Evolutionary conservation across 2,113 vertebrate species (phyloP).

Genomic region (Erythrocercus mccallii): DNA sequence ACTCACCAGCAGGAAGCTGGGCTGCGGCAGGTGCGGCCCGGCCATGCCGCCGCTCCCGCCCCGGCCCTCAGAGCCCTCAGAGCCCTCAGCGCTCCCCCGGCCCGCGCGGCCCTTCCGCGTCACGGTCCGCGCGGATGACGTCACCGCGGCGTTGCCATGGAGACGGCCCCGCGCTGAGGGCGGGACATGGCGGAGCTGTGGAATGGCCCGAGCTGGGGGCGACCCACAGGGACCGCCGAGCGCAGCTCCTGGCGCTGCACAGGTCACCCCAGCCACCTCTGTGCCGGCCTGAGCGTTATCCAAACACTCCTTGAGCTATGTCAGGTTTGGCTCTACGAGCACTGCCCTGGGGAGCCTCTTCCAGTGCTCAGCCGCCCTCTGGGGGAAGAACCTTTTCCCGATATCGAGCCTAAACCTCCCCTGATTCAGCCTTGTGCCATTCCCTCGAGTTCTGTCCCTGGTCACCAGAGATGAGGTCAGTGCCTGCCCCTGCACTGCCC

Average conservation of each 20-base stretch:
- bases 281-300: not conserved
- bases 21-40: conserved; percentile 75
- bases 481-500: no score
- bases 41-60: not conserved
- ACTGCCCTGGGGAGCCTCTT: not conserved
- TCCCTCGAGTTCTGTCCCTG: not conserved
- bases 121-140: not conserved
- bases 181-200: accelerated
- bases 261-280: not conserved
- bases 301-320: not conserved
- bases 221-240: accelerated
- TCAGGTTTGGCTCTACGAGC: no score
- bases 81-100: not conserved
- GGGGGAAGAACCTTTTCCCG: no score
- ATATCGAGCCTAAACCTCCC: not conserved
- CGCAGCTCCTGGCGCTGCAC: not conserved
- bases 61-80: accelerated
- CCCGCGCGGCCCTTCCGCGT: accelerated
- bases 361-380: not conserved
- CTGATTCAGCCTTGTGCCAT: not conserved
- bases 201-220: not conserved
- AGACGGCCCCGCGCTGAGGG: not conserved
- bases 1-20: conserved; percentile 85
- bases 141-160: not conserved
- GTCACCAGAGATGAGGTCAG: not conserved